Conservation (phyloP, 2,888 invertebrate species). For the Dynastes tityus region DNA sequence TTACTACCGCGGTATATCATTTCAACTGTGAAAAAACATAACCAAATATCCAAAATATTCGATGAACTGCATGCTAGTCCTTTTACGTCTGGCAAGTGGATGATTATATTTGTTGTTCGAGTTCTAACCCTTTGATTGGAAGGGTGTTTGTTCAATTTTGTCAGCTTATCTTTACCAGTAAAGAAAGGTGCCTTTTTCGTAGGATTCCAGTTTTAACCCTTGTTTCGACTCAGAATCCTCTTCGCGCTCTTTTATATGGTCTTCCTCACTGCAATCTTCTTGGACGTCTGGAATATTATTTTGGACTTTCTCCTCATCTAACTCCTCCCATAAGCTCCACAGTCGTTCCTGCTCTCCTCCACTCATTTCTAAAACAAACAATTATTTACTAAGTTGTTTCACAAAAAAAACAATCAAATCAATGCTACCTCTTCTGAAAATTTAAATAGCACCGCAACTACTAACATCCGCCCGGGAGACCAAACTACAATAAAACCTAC, state of each 20-base stretch:
- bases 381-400: too few relatives aligned
- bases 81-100: conserved; percentile 27
- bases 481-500: conserved; percentile 13
- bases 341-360: background rate
- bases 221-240: conserved; percentile 9
- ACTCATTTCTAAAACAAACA: too few relatives aligned
- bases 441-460: background rate
- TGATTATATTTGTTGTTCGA: conserved; percentile 14
- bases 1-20: background rate
- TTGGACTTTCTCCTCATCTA: background rate
- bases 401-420: conserved; percentile 1
- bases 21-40: conserved; percentile 35
- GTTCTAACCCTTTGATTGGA: conserved; percentile 21
- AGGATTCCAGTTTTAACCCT: background rate
- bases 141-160: conserved; percentile 30
- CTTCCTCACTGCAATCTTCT: background rate
- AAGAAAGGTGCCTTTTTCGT: conserved; percentile 24
- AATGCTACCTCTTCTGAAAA: conserved; percentile 10
- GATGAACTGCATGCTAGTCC: conserved; percentile 4
- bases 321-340: background rate
- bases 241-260: conserved; percentile 10
- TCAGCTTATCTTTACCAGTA: conserved; percentile 33
- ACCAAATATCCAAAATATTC: conserved; percentile 34
- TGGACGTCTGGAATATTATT: background rate
- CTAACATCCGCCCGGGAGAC: conserved; percentile 18